These are phyloP conservation scores for Sebastes fasciatus DNA, from an alignment of 2,113 vertebrate genomes.

Conservation along the genomic window DNA sequence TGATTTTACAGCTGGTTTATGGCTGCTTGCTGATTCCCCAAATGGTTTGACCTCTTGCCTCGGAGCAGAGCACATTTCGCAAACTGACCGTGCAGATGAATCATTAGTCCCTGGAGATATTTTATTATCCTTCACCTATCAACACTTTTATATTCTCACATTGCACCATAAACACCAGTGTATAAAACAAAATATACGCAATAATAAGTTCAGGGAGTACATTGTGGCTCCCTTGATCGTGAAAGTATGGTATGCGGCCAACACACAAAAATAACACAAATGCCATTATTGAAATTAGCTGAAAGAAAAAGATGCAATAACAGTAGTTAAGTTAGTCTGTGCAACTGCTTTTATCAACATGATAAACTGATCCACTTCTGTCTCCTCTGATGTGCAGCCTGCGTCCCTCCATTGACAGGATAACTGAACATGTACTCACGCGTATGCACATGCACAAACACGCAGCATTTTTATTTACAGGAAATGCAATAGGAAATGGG, in stretches of 20 bases:
- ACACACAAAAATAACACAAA: constrained; percentile 33
- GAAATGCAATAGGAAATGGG: neutral
- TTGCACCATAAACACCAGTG: neutral
- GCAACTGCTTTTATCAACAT: constrained; percentile 76
- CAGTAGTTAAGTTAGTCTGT: constrained; percentile 23
- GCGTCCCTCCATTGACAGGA: constrained; percentile 11
- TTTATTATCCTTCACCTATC: constrained; percentile 27
- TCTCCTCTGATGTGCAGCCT: constrained; percentile 31
- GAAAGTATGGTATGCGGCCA: neutral
- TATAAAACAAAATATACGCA: neutral
- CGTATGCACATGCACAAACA: neutral
- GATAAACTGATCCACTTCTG: constrained; percentile 68
- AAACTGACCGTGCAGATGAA: neutral
- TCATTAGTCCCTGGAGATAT: constrained; percentile 16
- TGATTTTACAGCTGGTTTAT: constrained; percentile 38
- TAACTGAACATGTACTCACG: constrained; percentile 15
- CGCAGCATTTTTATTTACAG: constrained; percentile 41
- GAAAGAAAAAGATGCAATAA: constrained; percentile 18
- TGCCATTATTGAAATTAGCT: constrained; percentile 35
- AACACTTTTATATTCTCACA: constrained; percentile 6
- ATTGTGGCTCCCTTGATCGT: neutral
- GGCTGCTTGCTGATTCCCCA: constrained; percentile 21
- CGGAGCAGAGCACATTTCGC: neutral
- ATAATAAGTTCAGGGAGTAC: neutral
- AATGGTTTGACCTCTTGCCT: neutral